These are phyloP conservation scores for Halcyon chelicuti DNA, from an alignment of 2,797 vertebrate species.

Conservation along the genomic window DNA sequence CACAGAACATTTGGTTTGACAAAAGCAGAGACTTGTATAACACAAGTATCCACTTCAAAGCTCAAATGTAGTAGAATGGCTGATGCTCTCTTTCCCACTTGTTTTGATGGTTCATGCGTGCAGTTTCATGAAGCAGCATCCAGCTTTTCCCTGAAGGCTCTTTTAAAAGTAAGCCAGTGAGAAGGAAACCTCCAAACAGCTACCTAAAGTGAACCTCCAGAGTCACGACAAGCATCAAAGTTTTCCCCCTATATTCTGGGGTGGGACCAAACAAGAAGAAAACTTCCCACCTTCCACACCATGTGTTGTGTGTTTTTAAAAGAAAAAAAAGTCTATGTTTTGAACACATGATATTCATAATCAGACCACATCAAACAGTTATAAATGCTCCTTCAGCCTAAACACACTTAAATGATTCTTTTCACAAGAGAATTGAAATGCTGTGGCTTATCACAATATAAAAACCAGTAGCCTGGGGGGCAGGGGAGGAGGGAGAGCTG, in stretches of 20 bases:
- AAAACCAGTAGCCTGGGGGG: not conserved
- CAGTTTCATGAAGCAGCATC: not conserved
- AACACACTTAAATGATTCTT: conserved; percentile 5
- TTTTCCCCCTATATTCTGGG: not conserved
- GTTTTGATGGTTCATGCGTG: not conserved
- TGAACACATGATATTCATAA: conserved; percentile 34
- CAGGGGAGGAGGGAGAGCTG: not conserved
- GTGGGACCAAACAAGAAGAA: not conserved
- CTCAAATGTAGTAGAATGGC: not conserved
- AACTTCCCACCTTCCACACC: not conserved
- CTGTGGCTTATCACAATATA: conserved; percentile 39
- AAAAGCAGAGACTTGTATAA: not conserved
- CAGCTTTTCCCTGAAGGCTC: not conserved
- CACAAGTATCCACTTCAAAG: not conserved
- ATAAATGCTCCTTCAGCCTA: conserved; percentile 20
- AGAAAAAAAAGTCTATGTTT: not conserved
- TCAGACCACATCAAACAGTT: conserved; percentile 21
- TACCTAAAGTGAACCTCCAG: not conserved
- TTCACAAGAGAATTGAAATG: not conserved
- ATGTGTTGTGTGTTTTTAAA: not conserved
- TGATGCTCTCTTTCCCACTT: not conserved
- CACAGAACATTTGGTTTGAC: not conserved
- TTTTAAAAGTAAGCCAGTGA: not conserved
- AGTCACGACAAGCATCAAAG: not conserved
- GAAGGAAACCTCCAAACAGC: not conserved